phyloP scores from a whole-genome alignment of 2,797 vertebrate species.

The Sebastes glaucus region DNA sequence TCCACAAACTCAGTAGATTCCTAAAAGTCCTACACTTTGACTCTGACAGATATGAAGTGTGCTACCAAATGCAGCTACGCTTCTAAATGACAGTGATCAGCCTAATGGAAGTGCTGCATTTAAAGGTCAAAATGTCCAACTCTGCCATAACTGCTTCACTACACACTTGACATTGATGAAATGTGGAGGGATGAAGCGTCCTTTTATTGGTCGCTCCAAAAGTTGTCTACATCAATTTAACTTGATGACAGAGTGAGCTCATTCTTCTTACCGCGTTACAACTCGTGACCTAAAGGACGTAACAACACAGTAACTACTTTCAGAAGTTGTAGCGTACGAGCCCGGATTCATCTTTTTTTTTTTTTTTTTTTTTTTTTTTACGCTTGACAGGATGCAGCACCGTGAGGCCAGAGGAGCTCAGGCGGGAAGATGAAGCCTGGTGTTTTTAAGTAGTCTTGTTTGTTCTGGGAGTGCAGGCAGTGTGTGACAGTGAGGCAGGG shows the following conservation, averaged over 20 bases:
- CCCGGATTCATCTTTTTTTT: constrained; percentile 4
- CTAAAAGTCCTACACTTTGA: neutral
- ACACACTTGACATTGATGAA: constrained; percentile 36
- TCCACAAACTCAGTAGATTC: neutral
- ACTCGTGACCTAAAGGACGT: constrained; percentile 24
- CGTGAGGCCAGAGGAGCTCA: constrained; percentile 24
- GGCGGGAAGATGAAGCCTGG: constrained; percentile 27
- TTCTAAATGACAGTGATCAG: neutral
- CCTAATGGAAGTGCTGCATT: neutral
- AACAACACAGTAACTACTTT: constrained; percentile 36
- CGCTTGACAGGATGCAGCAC: constrained; percentile 30
- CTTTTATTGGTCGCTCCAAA: constrained; percentile 28
- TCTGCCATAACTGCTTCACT: neutral
- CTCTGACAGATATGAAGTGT: neutral
- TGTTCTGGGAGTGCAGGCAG: constrained; percentile 40
- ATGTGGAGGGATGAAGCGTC: constrained; percentile 35
- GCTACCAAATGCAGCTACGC: neutral
- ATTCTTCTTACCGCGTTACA: neutral
- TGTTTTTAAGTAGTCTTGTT: constrained; percentile 47
- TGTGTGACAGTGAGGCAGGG: constrained; percentile 41
- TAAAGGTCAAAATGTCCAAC: constrained; percentile 31
- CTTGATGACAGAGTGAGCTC: constrained; percentile 6
- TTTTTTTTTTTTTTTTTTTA: neutral
- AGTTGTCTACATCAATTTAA: constrained; percentile 41
- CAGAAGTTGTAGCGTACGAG: constrained; percentile 26